A percentile compares a stretch with the other conserved stretches of the same genome.
Evolutionary conservation across 2,888 invertebrate species (phyloP).

Genomic region (Hyles lineata): DNA sequence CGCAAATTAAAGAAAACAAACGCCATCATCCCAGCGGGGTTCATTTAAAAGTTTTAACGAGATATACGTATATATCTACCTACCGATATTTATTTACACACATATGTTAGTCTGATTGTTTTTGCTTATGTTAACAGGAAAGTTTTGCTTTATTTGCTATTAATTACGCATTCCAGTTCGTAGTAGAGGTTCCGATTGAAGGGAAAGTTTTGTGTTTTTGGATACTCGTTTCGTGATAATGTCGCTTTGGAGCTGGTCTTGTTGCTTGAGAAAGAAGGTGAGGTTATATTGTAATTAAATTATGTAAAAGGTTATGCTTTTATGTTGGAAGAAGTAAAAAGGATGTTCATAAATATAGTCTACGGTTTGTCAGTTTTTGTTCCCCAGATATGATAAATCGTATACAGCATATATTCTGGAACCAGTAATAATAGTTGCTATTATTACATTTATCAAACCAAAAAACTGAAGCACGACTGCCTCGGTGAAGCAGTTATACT

Average conservation of each 20-base stretch:
- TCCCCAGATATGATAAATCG: too few species aligned
- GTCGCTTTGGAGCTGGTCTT: conserved; percentile 16
- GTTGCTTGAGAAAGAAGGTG: conserved; percentile 1
- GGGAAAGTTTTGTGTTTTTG: conserved; percentile 17
- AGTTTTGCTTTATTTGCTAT: conserved; percentile 29
- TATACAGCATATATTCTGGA: too few species aligned
- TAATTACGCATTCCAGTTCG: conserved; percentile 24
- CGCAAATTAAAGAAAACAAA: conserved; percentile 22
- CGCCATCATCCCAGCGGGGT: background rate
- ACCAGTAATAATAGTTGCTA: too few species aligned
- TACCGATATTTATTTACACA: conserved; percentile 28
- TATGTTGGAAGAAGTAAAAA: too few species aligned
- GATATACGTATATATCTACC: conserved; percentile 23
- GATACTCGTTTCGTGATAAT: conserved; percentile 13
- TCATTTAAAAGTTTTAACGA: conserved; percentile 29
- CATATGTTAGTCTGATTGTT: conserved; percentile 30
- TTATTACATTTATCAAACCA: too few species aligned
- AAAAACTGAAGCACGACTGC: too few species aligned
- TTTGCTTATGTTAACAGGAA: conserved; percentile 29
- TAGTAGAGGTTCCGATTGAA: conserved; percentile 22
- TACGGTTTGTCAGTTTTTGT: too few species aligned
- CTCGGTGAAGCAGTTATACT: too few species aligned
- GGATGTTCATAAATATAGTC: too few species aligned
- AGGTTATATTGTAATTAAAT: background rate
- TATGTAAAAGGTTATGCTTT: too few species aligned